Evolutionary conservation across 2,113 vertebrate genomes (phyloP).

Genomic region (Marmota flaviventris): DNA sequence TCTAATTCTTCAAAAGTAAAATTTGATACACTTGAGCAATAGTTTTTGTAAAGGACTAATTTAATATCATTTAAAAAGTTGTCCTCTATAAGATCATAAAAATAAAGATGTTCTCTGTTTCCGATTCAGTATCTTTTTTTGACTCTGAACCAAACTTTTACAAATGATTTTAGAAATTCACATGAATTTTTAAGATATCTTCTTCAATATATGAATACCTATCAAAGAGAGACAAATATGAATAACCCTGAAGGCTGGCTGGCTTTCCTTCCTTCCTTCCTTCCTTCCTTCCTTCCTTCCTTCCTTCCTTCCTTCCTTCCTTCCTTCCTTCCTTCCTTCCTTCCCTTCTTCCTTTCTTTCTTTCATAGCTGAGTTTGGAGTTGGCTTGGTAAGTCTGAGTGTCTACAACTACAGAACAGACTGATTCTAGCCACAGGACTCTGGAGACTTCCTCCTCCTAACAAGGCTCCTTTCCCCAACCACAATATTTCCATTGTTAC

Average conservation of each 20-base stretch:
- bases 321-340: not conserved
- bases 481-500: not conserved
- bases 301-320: no score
- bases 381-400: not conserved
- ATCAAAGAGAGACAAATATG: not conserved
- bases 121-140: not conserved
- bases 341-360: no score
- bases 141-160: not conserved
- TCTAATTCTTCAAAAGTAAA: constrained; percentile 44
- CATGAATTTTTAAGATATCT: not conserved
- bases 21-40: not conserved
- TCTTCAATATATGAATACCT: not conserved
- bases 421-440: not conserved
- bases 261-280: not conserved
- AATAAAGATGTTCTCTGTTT: not conserved
- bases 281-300: no score
- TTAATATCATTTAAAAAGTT: not conserved
- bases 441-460: no score
- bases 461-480: no score
- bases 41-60: constrained; percentile 51
- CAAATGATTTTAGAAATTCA: not conserved
- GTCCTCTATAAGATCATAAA: not conserved
- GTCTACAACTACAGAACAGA: not conserved
- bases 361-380: not conserved
- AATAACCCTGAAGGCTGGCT: not conserved